phyloP scores from a whole-genome alignment of 2,113 vertebrate species.

The Ancistrus triradiatus region DNA sequence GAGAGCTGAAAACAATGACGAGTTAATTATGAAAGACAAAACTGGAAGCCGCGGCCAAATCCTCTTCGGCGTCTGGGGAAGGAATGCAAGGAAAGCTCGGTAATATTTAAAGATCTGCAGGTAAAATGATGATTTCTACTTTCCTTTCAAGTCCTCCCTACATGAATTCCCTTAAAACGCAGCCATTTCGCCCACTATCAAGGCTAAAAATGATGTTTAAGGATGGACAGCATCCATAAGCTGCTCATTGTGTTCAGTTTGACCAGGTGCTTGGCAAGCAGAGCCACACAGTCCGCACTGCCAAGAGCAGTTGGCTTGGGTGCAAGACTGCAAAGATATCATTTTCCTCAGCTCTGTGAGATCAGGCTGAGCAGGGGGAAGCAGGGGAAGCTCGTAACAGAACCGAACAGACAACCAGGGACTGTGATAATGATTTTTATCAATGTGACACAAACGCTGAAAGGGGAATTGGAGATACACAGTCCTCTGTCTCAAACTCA shows the following conservation, averaged over 20 bases:
- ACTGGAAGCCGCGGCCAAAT: conserved; percentile 41
- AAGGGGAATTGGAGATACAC: conserved; percentile 16
- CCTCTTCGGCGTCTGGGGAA: conserved; percentile 42
- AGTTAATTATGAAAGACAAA: conserved; percentile 47
- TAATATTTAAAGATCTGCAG: conserved; percentile 32
- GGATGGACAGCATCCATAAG: conserved; percentile 68
- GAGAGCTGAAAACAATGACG: conserved; percentile 40
- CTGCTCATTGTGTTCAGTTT: conserved; percentile 72
- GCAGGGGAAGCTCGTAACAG: conserved; percentile 26
- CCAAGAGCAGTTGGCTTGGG: conserved; percentile 64
- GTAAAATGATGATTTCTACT: conserved; percentile 46
- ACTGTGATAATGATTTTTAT: conserved; percentile 30
- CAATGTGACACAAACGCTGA: conserved; percentile 25
- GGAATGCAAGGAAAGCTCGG: conserved; percentile 31
- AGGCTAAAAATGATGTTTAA: conserved; percentile 54
- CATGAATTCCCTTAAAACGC: conserved; percentile 57
- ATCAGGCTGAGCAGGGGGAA: conserved; percentile 33
- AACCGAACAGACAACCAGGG: conserved; percentile 16
- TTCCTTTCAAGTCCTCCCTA: conserved; percentile 58
- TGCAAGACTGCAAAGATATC: conserved; percentile 63
- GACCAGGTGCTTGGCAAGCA: conserved; percentile 75
- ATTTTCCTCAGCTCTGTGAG: conserved; percentile 49
- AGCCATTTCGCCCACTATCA: conserved; percentile 56
- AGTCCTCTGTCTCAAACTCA: conserved; percentile 24
- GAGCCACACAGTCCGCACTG: conserved; percentile 52